Evolutionary conservation across 2,888 invertebrate species (phyloP).

Genomic region (Conomelus anceps): DNA sequence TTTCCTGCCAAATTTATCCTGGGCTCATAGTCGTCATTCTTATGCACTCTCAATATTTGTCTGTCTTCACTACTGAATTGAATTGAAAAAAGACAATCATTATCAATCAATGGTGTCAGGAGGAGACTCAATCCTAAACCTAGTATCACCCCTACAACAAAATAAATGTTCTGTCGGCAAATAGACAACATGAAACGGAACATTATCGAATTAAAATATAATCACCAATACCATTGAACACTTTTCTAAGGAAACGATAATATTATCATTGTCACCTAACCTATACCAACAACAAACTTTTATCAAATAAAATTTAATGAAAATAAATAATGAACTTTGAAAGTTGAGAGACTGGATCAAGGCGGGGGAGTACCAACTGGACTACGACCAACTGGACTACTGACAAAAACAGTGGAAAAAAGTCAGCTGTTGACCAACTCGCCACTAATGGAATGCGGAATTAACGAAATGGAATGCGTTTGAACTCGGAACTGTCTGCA

Average conservation of each 20-base stretch:
- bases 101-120: slow-evolving; percentile 29
- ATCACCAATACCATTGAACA: neutral
- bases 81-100: slow-evolving; percentile 27
- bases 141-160: slow-evolving; percentile 32
- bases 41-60: slow-evolving; percentile 16
- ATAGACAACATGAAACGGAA: slow-evolving; percentile 17
- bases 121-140: slow-evolving; percentile 34
- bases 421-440: too few species aligned
- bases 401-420: too few species aligned
- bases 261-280: neutral
- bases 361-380: too few species aligned
- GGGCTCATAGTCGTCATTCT: slow-evolving; percentile 44
- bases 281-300: neutral
- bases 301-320: neutral
- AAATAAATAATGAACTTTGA: neutral
- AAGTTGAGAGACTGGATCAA: too few species aligned
- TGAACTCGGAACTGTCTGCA: too few species aligned
- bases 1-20: slow-evolving; percentile 45
- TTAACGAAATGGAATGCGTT: too few species aligned
- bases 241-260: neutral
- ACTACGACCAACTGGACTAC: too few species aligned
- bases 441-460: too few species aligned
- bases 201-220: neutral
- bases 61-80: slow-evolving; percentile 24
- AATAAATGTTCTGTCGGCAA: slow-evolving; percentile 32